Percentiles rank a stretch among this genome's conserved stretches.
Evolutionary conservation across 2,113 vertebrate genomes (phyloP).

Genomic region (Pantherophis guttatus): DNA sequence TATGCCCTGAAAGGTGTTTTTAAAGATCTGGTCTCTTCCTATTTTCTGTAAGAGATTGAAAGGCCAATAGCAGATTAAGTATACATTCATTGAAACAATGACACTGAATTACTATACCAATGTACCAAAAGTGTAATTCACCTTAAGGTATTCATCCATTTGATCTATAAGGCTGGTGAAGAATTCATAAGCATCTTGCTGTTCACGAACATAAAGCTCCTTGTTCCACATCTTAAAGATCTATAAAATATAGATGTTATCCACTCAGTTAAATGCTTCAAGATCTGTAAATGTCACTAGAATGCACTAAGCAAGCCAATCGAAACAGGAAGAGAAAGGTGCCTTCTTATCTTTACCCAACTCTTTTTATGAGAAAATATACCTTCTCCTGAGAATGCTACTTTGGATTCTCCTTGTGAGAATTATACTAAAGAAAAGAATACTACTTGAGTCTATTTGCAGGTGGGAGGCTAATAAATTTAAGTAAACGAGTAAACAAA

Average conservation of each 20-base stretch:
- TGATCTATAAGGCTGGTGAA: slow-evolving; percentile 98
- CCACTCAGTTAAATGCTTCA: background rate
- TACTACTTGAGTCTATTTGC: background rate
- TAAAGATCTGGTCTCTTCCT: slow-evolving; percentile 96
- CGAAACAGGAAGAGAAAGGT: background rate
- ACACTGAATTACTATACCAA: background rate
- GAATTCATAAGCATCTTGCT: slow-evolving; percentile 98
- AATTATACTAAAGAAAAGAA: background rate
- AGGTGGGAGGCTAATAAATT: background rate
- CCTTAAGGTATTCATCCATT: slow-evolving; percentile 98
- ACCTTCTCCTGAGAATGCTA: background rate
- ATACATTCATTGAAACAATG: background rate
- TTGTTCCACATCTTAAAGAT: slow-evolving; percentile 99
- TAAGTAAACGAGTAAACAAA: background rate
- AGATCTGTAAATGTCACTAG: background rate
- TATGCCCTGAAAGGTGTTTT: slow-evolving; percentile 98
- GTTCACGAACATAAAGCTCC: slow-evolving; percentile 93
- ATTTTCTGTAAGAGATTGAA: slow-evolving; percentile 84
- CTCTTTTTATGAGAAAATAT: background rate
- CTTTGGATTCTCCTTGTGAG: background rate
- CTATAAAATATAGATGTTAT: slow-evolving; percentile 58
- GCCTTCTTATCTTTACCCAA: background rate
- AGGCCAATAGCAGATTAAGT: slow-evolving; percentile 43
- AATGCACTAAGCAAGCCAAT: background rate
- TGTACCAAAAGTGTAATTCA: slow-evolving; percentile 53